Percentiles rank a stretch among this genome's conserved stretches.
Conservation (phyloP, 1,140 invertebrate genomes). For the Tribolium madens region DNA sequence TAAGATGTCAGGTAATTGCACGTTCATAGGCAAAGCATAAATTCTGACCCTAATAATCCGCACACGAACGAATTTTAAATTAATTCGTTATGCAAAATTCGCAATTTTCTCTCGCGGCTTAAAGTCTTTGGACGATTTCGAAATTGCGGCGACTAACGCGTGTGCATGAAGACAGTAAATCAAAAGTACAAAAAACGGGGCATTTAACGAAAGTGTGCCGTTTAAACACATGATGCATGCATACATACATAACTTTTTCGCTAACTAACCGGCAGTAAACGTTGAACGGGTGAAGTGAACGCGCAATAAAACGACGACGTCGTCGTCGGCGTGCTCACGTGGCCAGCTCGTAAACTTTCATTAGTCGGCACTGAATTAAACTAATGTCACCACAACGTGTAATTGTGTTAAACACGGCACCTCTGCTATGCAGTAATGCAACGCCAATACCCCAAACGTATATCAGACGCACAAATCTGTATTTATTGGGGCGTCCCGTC, state of each 20-base stretch:
- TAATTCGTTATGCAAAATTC: neutral
- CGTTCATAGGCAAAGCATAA: slow-evolving; percentile 2
- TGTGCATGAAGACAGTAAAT: slow-evolving; percentile 13
- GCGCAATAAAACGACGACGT: slow-evolving; percentile 49
- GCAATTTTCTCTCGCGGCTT: neutral
- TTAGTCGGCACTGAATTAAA: slow-evolving; percentile 63
- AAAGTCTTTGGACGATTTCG: neutral
- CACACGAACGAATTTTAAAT: neutral
- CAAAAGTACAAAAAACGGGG: slow-evolving; percentile 25
- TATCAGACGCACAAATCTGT: slow-evolving; percentile 64
- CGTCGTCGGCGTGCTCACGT: slow-evolving; percentile 50
- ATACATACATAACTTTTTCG: slow-evolving; percentile 49
- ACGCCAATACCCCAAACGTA: slow-evolving; percentile 60
- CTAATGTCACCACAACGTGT: slow-evolving; percentile 64
- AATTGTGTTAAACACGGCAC: slow-evolving; percentile 61
- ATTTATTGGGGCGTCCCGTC: slow-evolving; percentile 61
- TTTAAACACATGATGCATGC: slow-evolving; percentile 52
- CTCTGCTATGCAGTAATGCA: slow-evolving; percentile 56
- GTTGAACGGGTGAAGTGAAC: slow-evolving; percentile 52
- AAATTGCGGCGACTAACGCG: neutral
- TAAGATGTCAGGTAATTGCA: slow-evolving; percentile 6
- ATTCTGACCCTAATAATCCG: neutral
- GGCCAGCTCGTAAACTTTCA: slow-evolving; percentile 62
- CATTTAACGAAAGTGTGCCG: slow-evolving; percentile 35
- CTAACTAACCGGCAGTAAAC: slow-evolving; percentile 53